Percentiles rank a stretch among this genome's conserved stretches.
Evolutionary conservation across 2,888 invertebrate species (phyloP).

Genomic region (Ophioninae sp.): DNA sequence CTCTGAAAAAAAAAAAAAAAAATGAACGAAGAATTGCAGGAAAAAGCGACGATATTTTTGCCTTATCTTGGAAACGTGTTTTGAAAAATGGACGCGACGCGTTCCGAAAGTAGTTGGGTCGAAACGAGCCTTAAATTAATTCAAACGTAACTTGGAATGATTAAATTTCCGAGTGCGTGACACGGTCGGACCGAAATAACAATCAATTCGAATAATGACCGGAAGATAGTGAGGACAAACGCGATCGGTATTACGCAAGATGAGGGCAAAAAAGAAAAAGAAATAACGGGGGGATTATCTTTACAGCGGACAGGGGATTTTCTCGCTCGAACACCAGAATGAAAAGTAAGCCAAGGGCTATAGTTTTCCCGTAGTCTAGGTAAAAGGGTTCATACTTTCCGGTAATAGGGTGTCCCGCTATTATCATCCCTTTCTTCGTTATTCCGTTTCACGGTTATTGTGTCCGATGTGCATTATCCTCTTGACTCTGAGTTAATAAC

Average conservation of each 20-base stretch:
- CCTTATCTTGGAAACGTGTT: neutral
- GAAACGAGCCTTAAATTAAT: neutral
- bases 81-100: neutral
- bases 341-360: slow-evolving; percentile 28
- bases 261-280: neutral
- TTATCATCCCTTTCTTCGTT: slow-evolving; percentile 49
- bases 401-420: slow-evolving; percentile 30
- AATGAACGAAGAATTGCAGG: neutral
- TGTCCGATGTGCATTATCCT: slow-evolving; percentile 51
- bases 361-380: slow-evolving; percentile 16
- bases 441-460: slow-evolving; percentile 52
- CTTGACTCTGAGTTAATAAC: slow-evolving; percentile 55
- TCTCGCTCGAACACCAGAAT: slow-evolving; percentile 17
- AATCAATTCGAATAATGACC: slow-evolving; percentile 2
- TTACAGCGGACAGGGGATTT: slow-evolving; percentile 18
- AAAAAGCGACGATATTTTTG: neutral
- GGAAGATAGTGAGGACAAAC: neutral
- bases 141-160: neutral
- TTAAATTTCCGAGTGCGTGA: neutral
- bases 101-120: neutral
- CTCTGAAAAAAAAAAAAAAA: neutral
- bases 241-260: neutral
- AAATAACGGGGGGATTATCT: neutral
- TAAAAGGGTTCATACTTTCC: slow-evolving; percentile 52
- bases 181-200: neutral